Base-by-base conservation (phyloP, 2,888 invertebrate genomes). In the Ornithoptera alexandrae region DNA sequence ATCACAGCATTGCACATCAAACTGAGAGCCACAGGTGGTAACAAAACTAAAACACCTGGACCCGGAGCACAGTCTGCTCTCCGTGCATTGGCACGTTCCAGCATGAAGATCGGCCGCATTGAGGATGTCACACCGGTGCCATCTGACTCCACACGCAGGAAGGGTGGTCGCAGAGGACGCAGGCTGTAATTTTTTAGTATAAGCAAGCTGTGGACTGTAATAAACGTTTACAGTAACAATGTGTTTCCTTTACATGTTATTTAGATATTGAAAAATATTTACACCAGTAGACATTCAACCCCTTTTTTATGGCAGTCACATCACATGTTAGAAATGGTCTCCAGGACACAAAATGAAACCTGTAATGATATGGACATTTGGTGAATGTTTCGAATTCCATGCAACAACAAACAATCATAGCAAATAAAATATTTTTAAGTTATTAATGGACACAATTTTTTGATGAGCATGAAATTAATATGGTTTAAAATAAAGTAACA, bases 101-200 rank as follows among this genome's bases (percentile, higher is more conserved):
- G 97, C 81, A 99, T 99, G 98, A 99, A 99, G 93, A 99, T 99
- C 89, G 99, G 99, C 66, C 96, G 99, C 82, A 99, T 99, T 87
- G 99, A 98, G 93, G 99, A 99, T 94, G 99, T 99, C 15, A 99
- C 99, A 15, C 99, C 99, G 30, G 99, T 99, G 90, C 99, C 99
- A 82, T 98, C 99, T 69, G 99, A 99, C 93, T 97, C 98, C 74
- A 99, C 99, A 68, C 96, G 99, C 87, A 98, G 99, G 95, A 99
- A 99, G 97, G 99, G 99, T 87, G 99, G 99, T 93, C 96, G 99
- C 86, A 97, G 99, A 94, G 99, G 99, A 94, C 97, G 99, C 93
- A 96, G 99, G 94, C 95, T 99, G 95, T 99, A 98, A 95, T 93
- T 86, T 90, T 84, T 86, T 90, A 90, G 87, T 82, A 77, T 88